Evolutionary conservation across 2,113 vertebrate genomes (phyloP), one percentile per base, ranked within the genome.

Genomic region (Tachysurus fulvidraco): DNA sequence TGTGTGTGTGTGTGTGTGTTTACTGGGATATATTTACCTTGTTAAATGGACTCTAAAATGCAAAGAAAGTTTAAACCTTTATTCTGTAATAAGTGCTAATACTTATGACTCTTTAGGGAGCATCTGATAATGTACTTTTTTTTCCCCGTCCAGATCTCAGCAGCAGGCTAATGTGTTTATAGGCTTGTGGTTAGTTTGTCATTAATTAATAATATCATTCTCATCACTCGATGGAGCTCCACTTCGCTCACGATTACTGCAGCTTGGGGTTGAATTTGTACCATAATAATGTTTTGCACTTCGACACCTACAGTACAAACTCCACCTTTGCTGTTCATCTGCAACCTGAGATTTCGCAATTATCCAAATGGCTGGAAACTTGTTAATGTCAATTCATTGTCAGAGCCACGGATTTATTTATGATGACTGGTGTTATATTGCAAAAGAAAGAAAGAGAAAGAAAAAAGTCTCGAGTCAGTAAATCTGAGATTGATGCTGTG

Each of bases 151-250:
- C 21, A 46, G 21, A 13, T 76, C 73, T 13, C 5, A 2, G 46
- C 21, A n/a, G 23, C 30, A 12, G 8, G 12, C 7, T 79, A 60
- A 67, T 57, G 54, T 36, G 41, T 46, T 54, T 55, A 17, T 30
- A 9, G 14, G 25, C 76, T 55, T 10, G 60, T 41, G 44, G 46
- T 41, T 74, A 69, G 55, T 52, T 60, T 62, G n/a, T 73, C 55
- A 82, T 62, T 52, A 82, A 82, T 82, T 74, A 86, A 30, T 60
- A 28, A 50, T 36, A 28, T 82, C 50, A 28, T 74, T 82, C 59
- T 60, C 17, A 7, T 9, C 11, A 8, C 60, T 86, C 74, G 55
- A 59, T 50, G 16, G 50, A 14, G 21, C 59, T 36, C 30, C 57
- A 14, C 5, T 25, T 25, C 19, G 16, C 64, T 81, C 25, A 36